A percentile compares a stretch with the other conserved stretches of the same genome.
Evolutionary conservation across 2,797 vertebrate species (phyloP).

Genomic region (Hydrocynus forskahlii): DNA sequence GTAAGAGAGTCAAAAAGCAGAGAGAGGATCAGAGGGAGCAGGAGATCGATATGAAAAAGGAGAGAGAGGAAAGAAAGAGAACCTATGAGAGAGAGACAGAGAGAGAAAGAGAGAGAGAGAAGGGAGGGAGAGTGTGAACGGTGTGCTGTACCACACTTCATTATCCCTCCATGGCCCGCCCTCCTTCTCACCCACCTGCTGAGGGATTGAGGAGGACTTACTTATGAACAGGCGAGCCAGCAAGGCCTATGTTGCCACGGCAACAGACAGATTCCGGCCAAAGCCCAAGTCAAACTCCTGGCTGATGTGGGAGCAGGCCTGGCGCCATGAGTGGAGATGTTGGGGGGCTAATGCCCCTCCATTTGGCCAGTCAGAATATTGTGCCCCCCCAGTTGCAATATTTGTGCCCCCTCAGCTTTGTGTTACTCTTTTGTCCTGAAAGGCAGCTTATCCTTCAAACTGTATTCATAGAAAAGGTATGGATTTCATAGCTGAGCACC

Average conservation of each 20-base stretch:
- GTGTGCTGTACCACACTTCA: slow-evolving; percentile 2
- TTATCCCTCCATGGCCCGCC: background rate
- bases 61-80: background rate
- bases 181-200: background rate
- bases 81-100: background rate
- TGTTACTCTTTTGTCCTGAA: background rate
- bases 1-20: background rate
- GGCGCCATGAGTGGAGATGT: background rate
- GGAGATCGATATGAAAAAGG: background rate
- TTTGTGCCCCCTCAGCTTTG: background rate
- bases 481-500: too few relatives aligned
- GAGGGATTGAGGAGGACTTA: slow-evolving; percentile 16
- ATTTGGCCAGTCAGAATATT: background rate
- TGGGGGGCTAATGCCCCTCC: background rate
- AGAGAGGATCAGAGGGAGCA: background rate
- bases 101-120: background rate
- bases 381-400: background rate
- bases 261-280: slow-evolving; percentile 44
- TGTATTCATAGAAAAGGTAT: too few relatives aligned
- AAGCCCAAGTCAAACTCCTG: slow-evolving; percentile 18
- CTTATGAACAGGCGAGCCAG: slow-evolving; percentile 17
- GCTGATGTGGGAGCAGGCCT: background rate
- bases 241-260: slow-evolving; percentile 63
- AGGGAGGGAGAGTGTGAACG: background rate
- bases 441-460: background rate